Percentiles rank a stretch among this genome's conserved stretches.
Conservation (phyloP, 2,888 invertebrate genomes). For the Thereva unica region DNA sequence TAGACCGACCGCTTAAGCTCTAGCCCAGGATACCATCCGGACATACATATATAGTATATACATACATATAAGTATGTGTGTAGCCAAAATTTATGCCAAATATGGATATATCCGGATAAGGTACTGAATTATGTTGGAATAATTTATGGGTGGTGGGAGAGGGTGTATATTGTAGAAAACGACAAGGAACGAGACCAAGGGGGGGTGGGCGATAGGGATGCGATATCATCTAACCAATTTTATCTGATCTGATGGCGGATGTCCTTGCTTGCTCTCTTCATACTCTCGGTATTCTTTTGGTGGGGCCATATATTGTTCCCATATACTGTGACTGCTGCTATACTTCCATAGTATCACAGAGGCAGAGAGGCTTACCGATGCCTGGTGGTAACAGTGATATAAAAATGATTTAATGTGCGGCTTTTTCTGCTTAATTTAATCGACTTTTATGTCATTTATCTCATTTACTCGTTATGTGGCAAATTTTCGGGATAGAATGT, state of each 20-base stretch:
- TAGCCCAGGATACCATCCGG: neutral
- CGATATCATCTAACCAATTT: slow-evolving; percentile 11
- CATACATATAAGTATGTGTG: slow-evolving; percentile 12
- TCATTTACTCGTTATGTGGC: slow-evolving; percentile 12
- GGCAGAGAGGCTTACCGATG: neutral
- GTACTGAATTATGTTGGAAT: slow-evolving; percentile 37
- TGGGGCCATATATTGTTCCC: no score
- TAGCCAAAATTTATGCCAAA: slow-evolving; percentile 36
- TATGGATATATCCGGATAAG: slow-evolving; percentile 36
- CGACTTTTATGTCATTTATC: slow-evolving; percentile 34
- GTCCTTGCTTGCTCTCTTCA: no score
- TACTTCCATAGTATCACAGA: no score
- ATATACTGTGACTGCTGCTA: no score
- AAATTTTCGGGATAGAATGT: neutral
- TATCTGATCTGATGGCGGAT: neutral
- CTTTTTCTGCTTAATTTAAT: slow-evolving; percentile 38
- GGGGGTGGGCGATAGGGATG: slow-evolving; percentile 12
- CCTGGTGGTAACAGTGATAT: neutral
- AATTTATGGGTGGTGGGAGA: slow-evolving; percentile 23
- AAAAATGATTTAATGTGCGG: slow-evolving; percentile 37
- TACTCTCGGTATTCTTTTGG: no score
- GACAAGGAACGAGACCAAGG: neutral
- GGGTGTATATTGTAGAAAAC: no score
- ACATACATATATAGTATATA: neutral
- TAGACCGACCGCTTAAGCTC: no score